These are phyloP conservation scores for Danionella dracula DNA, from an alignment of 2,797 vertebrate species.

Conservation along the genomic window DNA sequence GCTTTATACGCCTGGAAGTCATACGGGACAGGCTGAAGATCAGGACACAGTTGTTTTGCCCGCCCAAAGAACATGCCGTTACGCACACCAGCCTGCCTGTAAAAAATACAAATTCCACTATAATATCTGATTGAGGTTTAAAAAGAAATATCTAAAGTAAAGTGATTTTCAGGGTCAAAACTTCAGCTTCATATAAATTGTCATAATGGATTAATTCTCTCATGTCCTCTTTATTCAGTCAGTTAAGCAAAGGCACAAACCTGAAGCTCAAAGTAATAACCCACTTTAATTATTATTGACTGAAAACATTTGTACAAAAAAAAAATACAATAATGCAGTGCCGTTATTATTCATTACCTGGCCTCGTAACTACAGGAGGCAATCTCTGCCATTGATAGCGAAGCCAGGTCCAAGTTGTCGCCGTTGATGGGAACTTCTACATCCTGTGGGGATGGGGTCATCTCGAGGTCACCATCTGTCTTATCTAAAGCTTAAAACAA, in stretches of 20 bases:
- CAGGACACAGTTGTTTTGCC: constrained; percentile 89
- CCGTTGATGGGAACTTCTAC: constrained; percentile 66
- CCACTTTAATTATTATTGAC: no score
- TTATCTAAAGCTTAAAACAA: constrained; percentile 48
- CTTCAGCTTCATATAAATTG: no score
- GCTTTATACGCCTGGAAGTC: constrained; percentile 94
- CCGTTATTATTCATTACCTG: constrained; percentile 70
- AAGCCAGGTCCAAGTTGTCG: constrained; percentile 61
- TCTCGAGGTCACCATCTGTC: constrained; percentile 62
- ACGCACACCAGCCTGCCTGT: constrained; percentile 86
- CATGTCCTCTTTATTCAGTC: no score
- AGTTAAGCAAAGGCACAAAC: no score
- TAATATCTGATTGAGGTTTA: no score
- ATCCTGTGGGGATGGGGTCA: constrained; percentile 69
- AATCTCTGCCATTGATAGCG: constrained; percentile 94
- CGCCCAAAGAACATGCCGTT: constrained; percentile 98
- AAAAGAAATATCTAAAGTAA: no score
- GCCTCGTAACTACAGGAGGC: constrained; percentile 98
- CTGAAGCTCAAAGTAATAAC: no score
- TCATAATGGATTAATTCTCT: no score
- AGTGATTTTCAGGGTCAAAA: no score
- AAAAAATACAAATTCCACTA: no score
- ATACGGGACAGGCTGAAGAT: constrained; percentile 85
- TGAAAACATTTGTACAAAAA: not conserved
- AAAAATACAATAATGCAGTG: no score